Evolutionary conservation across 2,888 invertebrate genomes (phyloP).

Genomic region (Oxytorus armatus): DNA sequence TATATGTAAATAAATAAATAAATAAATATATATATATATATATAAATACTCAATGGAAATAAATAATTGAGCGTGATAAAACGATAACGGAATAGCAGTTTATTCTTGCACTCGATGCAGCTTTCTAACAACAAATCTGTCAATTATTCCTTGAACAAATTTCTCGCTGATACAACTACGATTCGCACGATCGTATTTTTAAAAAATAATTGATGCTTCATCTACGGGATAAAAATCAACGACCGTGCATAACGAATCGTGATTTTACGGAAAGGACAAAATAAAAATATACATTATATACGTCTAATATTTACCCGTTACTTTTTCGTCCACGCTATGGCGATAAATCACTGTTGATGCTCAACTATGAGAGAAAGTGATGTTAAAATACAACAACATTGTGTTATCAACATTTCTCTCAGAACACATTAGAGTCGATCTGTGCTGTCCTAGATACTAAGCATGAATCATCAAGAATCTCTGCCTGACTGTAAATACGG

Average conservation of each 20-base stretch:
- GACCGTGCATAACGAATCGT: constrained; percentile 13
- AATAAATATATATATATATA: not conserved
- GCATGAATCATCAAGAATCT: constrained; percentile 34
- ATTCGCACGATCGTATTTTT: constrained; percentile 38
- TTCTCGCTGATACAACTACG: constrained; percentile 37
- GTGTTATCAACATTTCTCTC: constrained; percentile 29
- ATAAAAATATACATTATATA: not conserved
- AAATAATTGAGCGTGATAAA: constrained; percentile 33
- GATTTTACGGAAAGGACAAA: constrained; percentile 19
- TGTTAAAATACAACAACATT: constrained; percentile 37
- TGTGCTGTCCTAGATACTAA: constrained; percentile 35
- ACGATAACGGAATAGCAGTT: constrained; percentile 64
- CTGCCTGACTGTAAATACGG: constrained; percentile 34
- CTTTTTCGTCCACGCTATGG: constrained; percentile 36
- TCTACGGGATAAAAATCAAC: constrained; percentile 1
- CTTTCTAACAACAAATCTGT: constrained; percentile 53
- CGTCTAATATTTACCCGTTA: constrained; percentile 40
- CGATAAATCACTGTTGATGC: constrained; percentile 43
- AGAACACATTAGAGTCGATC: constrained; percentile 31
- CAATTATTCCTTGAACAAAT: constrained; percentile 58
- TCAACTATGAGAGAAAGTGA: constrained; percentile 40
- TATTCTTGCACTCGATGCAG: constrained; percentile 65
- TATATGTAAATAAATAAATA: not conserved
- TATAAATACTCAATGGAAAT: not conserved
- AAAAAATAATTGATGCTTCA: constrained; percentile 34